Evolutionary conservation across 2,113 vertebrate genomes (phyloP).

Genomic region (Chiloscyllium plagiosum): DNA sequence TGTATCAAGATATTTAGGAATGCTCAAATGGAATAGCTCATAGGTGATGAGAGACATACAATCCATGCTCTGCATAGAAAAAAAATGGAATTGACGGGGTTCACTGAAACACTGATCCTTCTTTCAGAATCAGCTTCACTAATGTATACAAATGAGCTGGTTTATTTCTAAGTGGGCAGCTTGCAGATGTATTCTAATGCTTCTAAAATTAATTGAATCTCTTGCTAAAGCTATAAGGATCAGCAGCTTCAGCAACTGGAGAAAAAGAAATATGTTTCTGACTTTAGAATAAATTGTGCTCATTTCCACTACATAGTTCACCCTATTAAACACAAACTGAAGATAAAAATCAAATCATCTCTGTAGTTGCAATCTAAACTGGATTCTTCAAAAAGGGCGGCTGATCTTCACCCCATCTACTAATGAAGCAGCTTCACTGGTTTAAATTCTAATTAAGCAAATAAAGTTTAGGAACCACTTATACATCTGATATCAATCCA

Average conservation of each 20-base stretch:
- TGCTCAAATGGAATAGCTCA: no score
- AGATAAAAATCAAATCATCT: background rate
- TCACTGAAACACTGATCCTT: background rate
- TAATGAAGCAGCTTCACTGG: background rate
- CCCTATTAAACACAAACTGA: background rate
- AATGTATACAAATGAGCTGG: background rate
- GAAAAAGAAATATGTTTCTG: background rate
- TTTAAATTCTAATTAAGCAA: background rate
- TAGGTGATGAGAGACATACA: background rate
- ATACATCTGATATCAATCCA: background rate
- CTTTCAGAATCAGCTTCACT: background rate
- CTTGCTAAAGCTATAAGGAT: background rate
- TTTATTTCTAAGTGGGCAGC: background rate
- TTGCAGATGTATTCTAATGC: background rate
- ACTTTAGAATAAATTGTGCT: background rate
- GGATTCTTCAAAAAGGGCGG: background rate
- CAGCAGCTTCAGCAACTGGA: background rate
- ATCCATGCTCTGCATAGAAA: background rate
- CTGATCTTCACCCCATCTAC: background rate
- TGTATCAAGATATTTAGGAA: background rate
- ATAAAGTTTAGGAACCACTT: background rate
- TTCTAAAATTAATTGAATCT: background rate
- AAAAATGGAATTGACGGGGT: background rate
- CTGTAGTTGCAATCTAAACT: background rate
- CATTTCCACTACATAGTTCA: background rate